Conservation (phyloP, 2,113 vertebrate genomes). For the Anser cygnoides region DNA sequence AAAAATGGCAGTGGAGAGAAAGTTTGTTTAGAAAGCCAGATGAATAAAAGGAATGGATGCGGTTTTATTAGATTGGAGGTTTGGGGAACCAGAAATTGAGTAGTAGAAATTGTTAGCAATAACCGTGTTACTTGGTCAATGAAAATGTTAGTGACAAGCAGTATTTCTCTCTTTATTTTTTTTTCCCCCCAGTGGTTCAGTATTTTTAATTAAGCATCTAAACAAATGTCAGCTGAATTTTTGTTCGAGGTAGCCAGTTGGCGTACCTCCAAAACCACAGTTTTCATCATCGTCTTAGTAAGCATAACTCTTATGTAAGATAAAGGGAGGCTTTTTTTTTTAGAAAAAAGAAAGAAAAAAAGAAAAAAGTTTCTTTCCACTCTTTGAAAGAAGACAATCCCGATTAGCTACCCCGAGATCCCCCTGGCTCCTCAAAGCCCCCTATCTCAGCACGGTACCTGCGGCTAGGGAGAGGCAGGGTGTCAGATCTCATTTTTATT, state of each 20-base stretch:
- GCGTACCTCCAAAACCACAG: not conserved
- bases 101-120: not conserved
- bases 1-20: too few relatives aligned
- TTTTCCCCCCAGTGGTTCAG: not conserved
- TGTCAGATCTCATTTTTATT: not conserved
- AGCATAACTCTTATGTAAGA: not conserved
- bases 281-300: not conserved
- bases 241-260: not conserved
- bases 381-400: not conserved
- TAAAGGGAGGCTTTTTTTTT: not conserved
- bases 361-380: not conserved
- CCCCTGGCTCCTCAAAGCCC: not conserved
- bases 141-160: not conserved
- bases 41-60: not conserved
- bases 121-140: not conserved
- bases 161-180: not conserved
- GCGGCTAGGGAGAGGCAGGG: not conserved
- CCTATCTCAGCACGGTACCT: accelerated
- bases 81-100: not conserved
- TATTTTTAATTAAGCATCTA: not conserved
- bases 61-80: not conserved
- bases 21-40: not conserved
- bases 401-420: not conserved
- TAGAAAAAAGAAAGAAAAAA: not conserved
- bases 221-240: not conserved